Evolutionary conservation across 2,888 invertebrate genomes (phyloP), one percentile per base, ranked within the genome.

Genomic region (Trissolcus brochymenae): DNA sequence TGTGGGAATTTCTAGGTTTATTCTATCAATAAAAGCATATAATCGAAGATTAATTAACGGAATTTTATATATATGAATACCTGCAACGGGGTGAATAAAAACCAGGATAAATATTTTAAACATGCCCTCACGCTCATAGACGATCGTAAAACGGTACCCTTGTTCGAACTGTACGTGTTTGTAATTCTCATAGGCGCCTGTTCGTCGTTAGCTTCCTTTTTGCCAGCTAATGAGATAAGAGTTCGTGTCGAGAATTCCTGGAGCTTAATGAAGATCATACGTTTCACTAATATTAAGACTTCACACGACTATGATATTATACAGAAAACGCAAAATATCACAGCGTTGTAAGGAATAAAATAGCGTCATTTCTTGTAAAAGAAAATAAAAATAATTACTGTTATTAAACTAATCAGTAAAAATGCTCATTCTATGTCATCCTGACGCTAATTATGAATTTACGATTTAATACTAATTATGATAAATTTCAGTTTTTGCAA

Each of bases 141-240:
- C 60, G 83, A 83, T 86, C 87, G 84, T 87, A 88, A 88, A 88
- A 86, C 81, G 79, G 83, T 80, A 53, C 81, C 82, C 85, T 70
- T 82, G 82, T 85, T 84, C 84, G 83, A 85, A 85, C 84, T 84
- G 85, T 81, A 82, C 80, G 81, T 84, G 84, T 85, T 87, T 84
- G 84, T 87, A 84, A 84, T 86, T 84, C 82, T 82, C 70, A 72
- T 79, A 79, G 80, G 76, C 79, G 81, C 77, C 79, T 76, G 80
- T 81, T 79, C 77, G 80, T 70, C 75, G 66, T 59, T 62, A 65
- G 53, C 68, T 72, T 62, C 75, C 62, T 67, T 64, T 61, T 59
- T 77, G 50, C 64, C 55, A 55, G 79, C 78, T 84, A 85, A 86
- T 84, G 82, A 85, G 81, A 80, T 76, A 75, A 77, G 79, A 79